These are phyloP conservation scores for Silurus aristotelis DNA, from an alignment of 2,797 vertebrate genomes.

Conservation along the genomic window DNA sequence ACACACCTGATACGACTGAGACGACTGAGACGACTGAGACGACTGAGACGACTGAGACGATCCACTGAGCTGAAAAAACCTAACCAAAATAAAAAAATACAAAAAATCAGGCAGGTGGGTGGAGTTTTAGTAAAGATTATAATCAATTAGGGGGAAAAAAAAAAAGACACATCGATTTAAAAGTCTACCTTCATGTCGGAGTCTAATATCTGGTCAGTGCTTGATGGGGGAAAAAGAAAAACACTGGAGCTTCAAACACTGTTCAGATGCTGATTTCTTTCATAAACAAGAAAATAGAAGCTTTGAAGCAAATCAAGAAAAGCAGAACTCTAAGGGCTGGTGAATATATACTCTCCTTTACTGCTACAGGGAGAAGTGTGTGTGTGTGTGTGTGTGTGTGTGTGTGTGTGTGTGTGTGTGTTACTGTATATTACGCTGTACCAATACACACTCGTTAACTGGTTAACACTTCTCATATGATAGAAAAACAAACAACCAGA, in stretches of 20 bases:
- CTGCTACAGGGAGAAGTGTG: constrained; percentile 64
- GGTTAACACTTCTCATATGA: constrained; percentile 16
- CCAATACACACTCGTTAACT: constrained; percentile 29
- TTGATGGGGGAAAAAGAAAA: constrained; percentile 51
- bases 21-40: neutral
- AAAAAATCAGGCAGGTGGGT: neutral
- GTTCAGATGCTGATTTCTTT: constrained; percentile 60
- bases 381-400: constrained; percentile 42
- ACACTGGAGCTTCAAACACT: constrained; percentile 73
- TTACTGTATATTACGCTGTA: neutral
- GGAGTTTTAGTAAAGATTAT: neutral
- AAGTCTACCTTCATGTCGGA: constrained; percentile 38
- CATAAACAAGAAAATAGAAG: constrained; percentile 44
- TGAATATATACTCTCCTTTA: constrained; percentile 31
- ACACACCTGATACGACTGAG: neutral
- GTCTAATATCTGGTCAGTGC: constrained; percentile 20
- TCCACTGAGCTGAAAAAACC: too few relatives aligned
- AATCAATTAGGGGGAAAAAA: neutral
- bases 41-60: too few relatives aligned
- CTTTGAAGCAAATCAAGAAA: constrained; percentile 50
- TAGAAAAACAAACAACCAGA: neutral
- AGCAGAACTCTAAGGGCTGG: constrained; percentile 38
- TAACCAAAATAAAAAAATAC: neutral
- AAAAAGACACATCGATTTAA: neutral
- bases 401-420: constrained; percentile 30